Percentiles rank a stretch among this genome's conserved stretches.
phyloP scores from a whole-genome alignment of 2,113 vertebrate genomes.

The Athene noctua region DNA sequence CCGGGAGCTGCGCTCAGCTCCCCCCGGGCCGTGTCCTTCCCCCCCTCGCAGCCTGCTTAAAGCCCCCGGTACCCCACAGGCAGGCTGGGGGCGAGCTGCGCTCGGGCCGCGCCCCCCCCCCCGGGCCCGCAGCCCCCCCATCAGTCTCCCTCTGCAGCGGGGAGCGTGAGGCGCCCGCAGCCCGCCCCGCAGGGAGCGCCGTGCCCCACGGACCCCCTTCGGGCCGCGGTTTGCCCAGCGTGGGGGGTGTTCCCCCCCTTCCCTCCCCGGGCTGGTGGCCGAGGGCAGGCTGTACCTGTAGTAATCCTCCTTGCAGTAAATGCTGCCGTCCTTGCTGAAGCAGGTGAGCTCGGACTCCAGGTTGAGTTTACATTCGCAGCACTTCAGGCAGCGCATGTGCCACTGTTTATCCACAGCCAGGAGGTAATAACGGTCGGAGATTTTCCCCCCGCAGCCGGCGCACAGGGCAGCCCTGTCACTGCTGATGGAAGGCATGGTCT shows the following conservation, averaged over 20 bases:
- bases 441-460: slow-evolving; percentile 95
- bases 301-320: slow-evolving; percentile 99
- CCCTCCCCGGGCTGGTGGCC: neutral
- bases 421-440: slow-evolving; percentile 97
- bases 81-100: neutral
- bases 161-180: neutral
- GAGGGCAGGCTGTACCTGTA: slow-evolving; percentile 83
- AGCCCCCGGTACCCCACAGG: neutral
- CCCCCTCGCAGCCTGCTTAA: neutral
- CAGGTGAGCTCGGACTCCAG: slow-evolving; percentile 99
- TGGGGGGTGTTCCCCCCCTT: neutral
- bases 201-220: neutral
- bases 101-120: neutral
- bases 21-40: neutral
- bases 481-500: slow-evolving; percentile 92
- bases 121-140: neutral
- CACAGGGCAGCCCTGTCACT: slow-evolving; percentile 92
- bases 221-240: neutral
- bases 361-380: slow-evolving; percentile 97
- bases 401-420: slow-evolving; percentile 99
- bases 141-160: neutral
- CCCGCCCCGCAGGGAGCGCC: neutral
- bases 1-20: neutral
- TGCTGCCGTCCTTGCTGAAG: slow-evolving; percentile 98
- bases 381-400: slow-evolving; percentile 99